A percentile compares a stretch with the other conserved stretches of the same genome.
Conservation (phyloP, 2,113 vertebrate genomes). For the Hirundichthys speculiger region DNA sequence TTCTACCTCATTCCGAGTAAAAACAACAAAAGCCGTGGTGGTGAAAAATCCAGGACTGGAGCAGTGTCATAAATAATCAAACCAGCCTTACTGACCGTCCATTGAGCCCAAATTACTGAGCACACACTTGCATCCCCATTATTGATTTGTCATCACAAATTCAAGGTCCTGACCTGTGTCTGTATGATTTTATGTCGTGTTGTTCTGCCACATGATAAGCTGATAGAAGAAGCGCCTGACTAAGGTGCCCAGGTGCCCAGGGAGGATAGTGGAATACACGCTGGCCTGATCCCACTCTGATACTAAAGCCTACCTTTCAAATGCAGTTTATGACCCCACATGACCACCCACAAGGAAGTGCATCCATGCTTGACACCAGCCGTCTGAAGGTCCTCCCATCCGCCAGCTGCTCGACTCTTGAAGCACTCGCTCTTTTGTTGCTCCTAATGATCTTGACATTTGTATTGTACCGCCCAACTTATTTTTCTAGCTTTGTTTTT, state of each 20-base stretch:
- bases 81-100: no score
- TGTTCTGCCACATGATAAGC: neutral
- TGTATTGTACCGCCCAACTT: conserved; percentile 35
- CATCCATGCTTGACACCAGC: conserved; percentile 49
- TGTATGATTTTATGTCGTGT: neutral
- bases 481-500: conserved; percentile 21
- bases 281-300: conserved; percentile 7
- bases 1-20: no score
- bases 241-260: neutral
- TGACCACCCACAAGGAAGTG: conserved; percentile 48
- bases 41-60: no score
- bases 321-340: conserved; percentile 36
- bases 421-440: conserved; percentile 53
- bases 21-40: no score
- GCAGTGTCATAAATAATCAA: no score
- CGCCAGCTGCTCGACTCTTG: conserved; percentile 24
- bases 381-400: conserved; percentile 33
- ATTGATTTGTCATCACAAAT: neutral
- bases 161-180: neutral
- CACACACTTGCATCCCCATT: neutral
- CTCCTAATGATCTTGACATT: conserved; percentile 54
- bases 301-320: neutral
- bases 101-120: neutral
- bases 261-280: neutral
- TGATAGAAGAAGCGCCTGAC: neutral